Conservation (phyloP, 2,797 vertebrate genomes). For the Scolopax bukidnonensis region DNA sequence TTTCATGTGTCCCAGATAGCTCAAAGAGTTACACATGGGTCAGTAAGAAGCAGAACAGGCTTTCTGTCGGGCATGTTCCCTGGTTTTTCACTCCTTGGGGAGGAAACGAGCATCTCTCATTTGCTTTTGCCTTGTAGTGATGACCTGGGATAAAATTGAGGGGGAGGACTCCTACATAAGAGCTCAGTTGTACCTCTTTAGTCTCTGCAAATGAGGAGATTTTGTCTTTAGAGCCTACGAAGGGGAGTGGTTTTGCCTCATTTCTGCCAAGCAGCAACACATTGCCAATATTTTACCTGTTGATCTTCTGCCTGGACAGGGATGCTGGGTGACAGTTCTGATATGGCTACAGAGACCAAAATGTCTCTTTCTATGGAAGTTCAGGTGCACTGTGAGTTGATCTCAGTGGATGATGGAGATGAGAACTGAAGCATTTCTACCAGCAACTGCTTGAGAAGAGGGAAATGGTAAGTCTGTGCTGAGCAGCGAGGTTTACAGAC, state of each 20-base stretch:
- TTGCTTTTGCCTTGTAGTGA: neutral
- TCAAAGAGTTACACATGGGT: neutral
- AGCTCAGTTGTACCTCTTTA: neutral
- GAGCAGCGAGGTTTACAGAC: neutral
- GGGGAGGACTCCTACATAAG: neutral
- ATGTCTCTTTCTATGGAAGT: neutral
- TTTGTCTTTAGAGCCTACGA: neutral
- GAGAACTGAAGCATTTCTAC: neutral
- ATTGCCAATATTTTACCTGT: neutral
- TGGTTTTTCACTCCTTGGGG: neutral
- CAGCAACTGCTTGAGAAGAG: neutral
- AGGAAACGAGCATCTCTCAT: neutral
- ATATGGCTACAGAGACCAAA: neutral
- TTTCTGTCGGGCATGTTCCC: neutral
- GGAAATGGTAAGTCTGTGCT: neutral
- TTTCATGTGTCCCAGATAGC: slow-evolving; percentile 16
- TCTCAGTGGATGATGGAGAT: too few relatives aligned
- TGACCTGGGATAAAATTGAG: neutral
- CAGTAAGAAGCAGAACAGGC: neutral
- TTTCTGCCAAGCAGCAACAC: neutral
- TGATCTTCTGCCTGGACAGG: neutral
- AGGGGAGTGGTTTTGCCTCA: neutral
- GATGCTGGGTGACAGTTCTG: neutral
- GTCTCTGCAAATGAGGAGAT: neutral
- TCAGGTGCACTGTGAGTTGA: neutral